Evolutionary conservation across 2,888 invertebrate genomes (phyloP), one percentile per base, ranked within the genome.

Genomic region (Euzophera pinguis): DNA sequence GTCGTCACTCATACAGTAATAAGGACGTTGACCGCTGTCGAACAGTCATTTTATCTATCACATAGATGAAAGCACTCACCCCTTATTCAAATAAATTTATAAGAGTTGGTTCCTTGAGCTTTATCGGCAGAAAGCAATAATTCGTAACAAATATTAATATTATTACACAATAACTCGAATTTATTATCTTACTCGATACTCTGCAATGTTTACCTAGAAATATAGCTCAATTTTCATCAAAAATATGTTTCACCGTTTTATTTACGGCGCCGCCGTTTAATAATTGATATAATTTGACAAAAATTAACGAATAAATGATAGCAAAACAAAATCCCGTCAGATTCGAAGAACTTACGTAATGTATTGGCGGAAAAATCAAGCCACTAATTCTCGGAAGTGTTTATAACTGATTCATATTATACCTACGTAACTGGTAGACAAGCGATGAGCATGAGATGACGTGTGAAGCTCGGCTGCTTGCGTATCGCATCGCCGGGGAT

Each of bases 11-110:
- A 66, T 71, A 66, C 68, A 68, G 69, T 45, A 45, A 71, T 69
- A 75, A 78, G 80, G 81, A 73, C 79, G 69, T 73, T 75, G 83
- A 84, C 84, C 84, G 78, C 65, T 62, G 63, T 60, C 67, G 69
- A 71, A 71, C 69, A 70, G 68, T 73, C 72, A 72, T 65, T 69
- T 69, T 61, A 62, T 60, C 59, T 58, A 62, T 57, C 62, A 67
- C 67, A 63, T 66, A 67, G 59, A 62, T 71, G 63, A 66, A 72
- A 75, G 70, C 67, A 72, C 58, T 68, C 61, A 65, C 67, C 65
- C 54, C 59, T 62, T 59, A 67, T 62, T 22, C 3, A 22, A 22
- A 2, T 3, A 22, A 22, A 2, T 3, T 22, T 22, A 22, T 22
- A 22, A 5, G 22, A 22, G 2, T 22, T 22, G 5, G 22, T 22